Evolutionary conservation across 2,113 vertebrate genomes (phyloP).

Genomic region (Anolis carolinensis): DNA sequence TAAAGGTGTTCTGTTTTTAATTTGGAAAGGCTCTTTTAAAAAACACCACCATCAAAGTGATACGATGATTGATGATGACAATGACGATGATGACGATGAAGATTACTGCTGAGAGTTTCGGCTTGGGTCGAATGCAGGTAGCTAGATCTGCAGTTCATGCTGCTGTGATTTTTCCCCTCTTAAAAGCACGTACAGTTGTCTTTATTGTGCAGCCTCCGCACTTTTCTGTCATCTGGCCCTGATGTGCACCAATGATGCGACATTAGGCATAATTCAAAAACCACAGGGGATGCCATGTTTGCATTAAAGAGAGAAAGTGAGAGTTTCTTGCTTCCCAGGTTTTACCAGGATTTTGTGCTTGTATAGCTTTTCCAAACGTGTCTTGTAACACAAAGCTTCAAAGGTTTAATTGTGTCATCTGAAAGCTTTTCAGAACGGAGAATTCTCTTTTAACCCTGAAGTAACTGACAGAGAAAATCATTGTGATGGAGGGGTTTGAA

Average conservation of each 20-base stretch:
- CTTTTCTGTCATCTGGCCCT: slow-evolving; percentile 18
- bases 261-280: slow-evolving; percentile 13
- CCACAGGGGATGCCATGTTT: slow-evolving; percentile 40
- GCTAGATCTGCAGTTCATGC: slow-evolving; percentile 5
- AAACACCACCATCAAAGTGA: not conserved
- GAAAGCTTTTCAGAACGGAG: not conserved
- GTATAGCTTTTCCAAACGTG: not conserved
- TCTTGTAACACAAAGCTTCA: not conserved
- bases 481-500: no score
- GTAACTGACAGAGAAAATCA: not conserved
- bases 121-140: slow-evolving; percentile 35
- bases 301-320: not conserved
- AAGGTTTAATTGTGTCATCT: not conserved
- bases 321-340: not conserved
- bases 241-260: slow-evolving; percentile 3
- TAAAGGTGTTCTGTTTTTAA: not conserved
- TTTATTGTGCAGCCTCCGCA: slow-evolving; percentile 3
- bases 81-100: slow-evolving; percentile 1
- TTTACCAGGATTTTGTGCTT: not conserved
- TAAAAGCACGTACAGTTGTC: slow-evolving; percentile 19
- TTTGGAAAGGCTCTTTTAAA: not conserved
- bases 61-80: not conserved
- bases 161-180: slow-evolving; percentile 38
- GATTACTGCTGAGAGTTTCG: not conserved
- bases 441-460: not conserved